Evolutionary conservation across 2,888 invertebrate genomes (phyloP), one percentile per base, ranked within the genome.

Genomic region (Agriopis leucophaearia): DNA sequence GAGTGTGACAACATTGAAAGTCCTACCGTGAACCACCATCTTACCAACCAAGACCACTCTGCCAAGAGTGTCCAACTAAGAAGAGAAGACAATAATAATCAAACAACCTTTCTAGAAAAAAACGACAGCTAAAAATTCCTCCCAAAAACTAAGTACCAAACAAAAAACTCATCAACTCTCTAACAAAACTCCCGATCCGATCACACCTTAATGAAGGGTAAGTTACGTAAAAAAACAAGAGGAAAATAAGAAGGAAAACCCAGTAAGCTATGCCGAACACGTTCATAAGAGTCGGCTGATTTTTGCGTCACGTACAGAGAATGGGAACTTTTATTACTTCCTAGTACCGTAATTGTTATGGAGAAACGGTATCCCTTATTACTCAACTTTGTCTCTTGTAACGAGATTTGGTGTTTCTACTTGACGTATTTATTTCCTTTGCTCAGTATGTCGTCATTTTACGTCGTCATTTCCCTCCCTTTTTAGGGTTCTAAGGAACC

Each of bases 281-380:
- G 91, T 90, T 74, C 82, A 78, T 83, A 81, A 81, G 85, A 88
- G 86, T 84, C 82, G 86, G 86, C 84, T 86, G 88, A 88, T 88
- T 88, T 84, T 87, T 85, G 67, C 85, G 87, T 89, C 91, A 91
- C 91, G 91, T 91, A 85, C 86, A 74, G 72, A 83, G 84, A 87
- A 88, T 87, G 84, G 90, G 88, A 91, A 91, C 89, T 90, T 91
- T 90, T 91, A 91, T 91, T 90, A 90, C 90, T 88, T 89, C 89
- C 88, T 83, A 86, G 86, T 80, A 76, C 76, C 82, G 87, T 90
- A 91, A 91, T 91, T 91, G 90, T 90, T 90, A 90, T 88, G 86
- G 88, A 89, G 89, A 91, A 68, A 86, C 81, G 80, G 84, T 83
- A 78, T 79, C 81, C 79, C 89, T 88, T 88, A 88, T 89, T 89